Percentiles rank a stretch among this genome's conserved stretches.
These are phyloP conservation scores for Sicus ferrugineus DNA, from an alignment of 2,888 invertebrate species.

Conservation along the genomic window DNA sequence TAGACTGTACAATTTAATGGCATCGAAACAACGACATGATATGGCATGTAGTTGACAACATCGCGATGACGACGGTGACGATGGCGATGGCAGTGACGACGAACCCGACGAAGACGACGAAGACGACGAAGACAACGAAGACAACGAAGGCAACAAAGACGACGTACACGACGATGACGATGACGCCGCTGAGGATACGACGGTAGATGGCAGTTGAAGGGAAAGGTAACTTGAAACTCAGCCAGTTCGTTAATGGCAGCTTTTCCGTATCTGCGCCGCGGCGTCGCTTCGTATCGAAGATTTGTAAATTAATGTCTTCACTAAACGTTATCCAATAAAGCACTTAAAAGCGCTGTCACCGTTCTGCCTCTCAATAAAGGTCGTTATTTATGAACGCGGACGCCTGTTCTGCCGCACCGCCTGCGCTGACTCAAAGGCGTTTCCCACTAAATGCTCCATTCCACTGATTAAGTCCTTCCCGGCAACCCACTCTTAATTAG, in stretches of 20 bases:
- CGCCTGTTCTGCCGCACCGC: not conserved
- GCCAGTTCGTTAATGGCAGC: not conserved
- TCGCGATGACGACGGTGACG: not conserved
- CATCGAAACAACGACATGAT: not conserved
- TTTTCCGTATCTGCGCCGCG: not conserved
- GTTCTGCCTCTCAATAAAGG: not conserved
- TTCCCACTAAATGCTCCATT: not conserved
- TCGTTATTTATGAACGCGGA: conserved; percentile 8
- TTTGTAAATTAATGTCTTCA: conserved; percentile 32
- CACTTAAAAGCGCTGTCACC: conserved; percentile 27
- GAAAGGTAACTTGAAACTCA: not conserved
- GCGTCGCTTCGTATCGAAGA: not conserved
- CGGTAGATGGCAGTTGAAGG: not conserved
- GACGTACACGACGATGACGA: not conserved
- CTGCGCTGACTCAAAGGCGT: not conserved
- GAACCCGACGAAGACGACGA: not conserved
- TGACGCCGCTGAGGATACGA: not conserved
- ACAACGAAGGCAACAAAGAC: no score
- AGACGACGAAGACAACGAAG: not conserved
- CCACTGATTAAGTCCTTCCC: not conserved
- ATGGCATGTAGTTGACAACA: not conserved
- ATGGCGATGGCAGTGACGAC: no score
- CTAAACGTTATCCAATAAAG: conserved; percentile 34
- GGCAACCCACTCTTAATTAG: not conserved
- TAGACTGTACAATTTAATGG: conserved; percentile 1